Conservation (phyloP, 2,888 invertebrate genomes). For the Callimorpha dominula region DNA sequence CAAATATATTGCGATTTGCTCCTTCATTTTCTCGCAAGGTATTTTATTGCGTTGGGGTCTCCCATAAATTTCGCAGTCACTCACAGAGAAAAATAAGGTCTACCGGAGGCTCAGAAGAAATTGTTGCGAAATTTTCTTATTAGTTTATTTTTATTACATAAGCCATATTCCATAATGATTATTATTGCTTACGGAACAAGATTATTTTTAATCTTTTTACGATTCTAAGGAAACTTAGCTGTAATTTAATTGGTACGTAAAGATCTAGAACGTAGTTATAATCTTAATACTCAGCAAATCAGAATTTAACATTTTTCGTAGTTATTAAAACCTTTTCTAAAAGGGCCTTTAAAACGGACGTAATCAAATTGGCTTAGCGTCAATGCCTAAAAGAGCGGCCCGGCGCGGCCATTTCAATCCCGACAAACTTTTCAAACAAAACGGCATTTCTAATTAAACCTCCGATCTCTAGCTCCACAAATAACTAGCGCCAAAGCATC, state of each 20-base stretch:
- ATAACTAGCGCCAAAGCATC: conserved; percentile 21
- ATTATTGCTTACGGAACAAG: no score
- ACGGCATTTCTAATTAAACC: conserved; percentile 60
- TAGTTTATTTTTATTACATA: conserved; percentile 76
- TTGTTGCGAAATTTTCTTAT: conserved; percentile 80
- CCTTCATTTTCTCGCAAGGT: conserved; percentile 86
- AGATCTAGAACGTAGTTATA: background rate
- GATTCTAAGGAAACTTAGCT: background rate
- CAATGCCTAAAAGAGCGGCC: conserved; percentile 32
- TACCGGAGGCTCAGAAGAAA: conserved; percentile 72
- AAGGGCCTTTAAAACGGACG: conserved; percentile 32
- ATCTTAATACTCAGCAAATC: background rate
- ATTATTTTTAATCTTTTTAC: background rate
- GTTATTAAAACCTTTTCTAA: background rate
- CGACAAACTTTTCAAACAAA: conserved; percentile 54
- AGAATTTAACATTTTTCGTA: background rate
- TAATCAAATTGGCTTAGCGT: conserved; percentile 46
- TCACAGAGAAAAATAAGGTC: conserved; percentile 84
- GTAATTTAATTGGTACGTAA: background rate
- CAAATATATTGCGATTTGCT: conserved; percentile 86
- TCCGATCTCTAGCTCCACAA: conserved; percentile 40
- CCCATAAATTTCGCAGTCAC: conserved; percentile 84
- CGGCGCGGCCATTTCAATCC: conserved; percentile 24
- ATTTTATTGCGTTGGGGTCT: conserved; percentile 85
- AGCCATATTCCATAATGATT: conserved; percentile 36